phyloP scores from a whole-genome alignment of 2,797 vertebrate genomes.

The Silurus lanzhouensis region DNA sequence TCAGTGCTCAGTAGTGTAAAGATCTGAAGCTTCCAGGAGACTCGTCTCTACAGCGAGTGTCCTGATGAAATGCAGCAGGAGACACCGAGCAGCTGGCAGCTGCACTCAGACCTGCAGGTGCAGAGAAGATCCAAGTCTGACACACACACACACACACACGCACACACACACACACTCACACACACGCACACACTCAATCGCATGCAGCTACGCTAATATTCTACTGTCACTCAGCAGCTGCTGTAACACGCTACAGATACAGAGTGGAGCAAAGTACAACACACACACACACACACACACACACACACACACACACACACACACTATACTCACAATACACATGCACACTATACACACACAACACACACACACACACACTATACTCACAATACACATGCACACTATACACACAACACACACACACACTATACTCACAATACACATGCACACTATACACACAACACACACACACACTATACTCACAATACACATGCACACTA shows the following conservation, averaged over 20 bases:
- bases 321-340: too few relatives aligned
- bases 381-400: too few relatives aligned
- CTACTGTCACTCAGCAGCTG: slow-evolving; percentile 51
- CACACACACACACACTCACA: slow-evolving; percentile 14
- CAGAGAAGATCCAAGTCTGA: slow-evolving; percentile 36
- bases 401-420: too few relatives aligned
- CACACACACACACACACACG: slow-evolving; percentile 22
- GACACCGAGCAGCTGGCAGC: slow-evolving; percentile 48
- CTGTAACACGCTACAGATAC: slow-evolving; percentile 52
- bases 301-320: too few relatives aligned
- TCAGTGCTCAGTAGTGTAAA: not conserved
- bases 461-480: too few relatives aligned
- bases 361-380: too few relatives aligned
- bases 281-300: too few relatives aligned
- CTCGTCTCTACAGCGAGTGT: not conserved
- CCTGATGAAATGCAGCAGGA: slow-evolving; percentile 27
- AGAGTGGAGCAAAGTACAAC: not conserved
- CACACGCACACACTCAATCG: not conserved
- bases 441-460: too few relatives aligned
- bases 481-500: too few relatives aligned
- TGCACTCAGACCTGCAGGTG: slow-evolving; percentile 46
- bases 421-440: too few relatives aligned
- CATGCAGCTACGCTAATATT: slow-evolving; percentile 47
- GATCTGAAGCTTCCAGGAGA: not conserved
- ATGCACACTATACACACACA: too few relatives aligned